Conservation (phyloP, 1,140 invertebrate species). For the Drosophila orena region DNA sequence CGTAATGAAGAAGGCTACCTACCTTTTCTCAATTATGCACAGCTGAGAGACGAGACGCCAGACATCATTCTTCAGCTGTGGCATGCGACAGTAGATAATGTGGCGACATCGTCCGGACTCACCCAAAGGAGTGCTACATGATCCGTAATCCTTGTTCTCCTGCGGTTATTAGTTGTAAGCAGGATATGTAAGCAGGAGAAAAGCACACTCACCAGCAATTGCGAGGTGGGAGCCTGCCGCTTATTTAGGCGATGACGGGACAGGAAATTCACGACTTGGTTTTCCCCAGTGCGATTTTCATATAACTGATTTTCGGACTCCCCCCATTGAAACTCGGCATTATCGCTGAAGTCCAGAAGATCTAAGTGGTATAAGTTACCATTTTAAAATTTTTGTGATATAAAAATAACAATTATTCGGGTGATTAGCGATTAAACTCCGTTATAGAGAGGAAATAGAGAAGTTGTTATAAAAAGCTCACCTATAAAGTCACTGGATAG, state of each 20-base stretch:
- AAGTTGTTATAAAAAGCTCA: constrained; percentile 5
- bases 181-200: no score
- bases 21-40: constrained; percentile 89
- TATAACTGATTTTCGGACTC: constrained; percentile 52
- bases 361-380: constrained; percentile 27
- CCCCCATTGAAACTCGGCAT: constrained; percentile 79
- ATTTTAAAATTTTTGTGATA: no score
- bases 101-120: constrained; percentile 88
- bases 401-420: no score
- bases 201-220: constrained; percentile 53
- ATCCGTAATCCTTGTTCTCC: constrained; percentile 86
- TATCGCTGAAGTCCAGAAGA: constrained; percentile 71
- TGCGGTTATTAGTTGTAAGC: constrained; percentile 16
- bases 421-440: not conserved
- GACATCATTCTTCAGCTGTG: constrained; percentile 86
- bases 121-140: constrained; percentile 87
- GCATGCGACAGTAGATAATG: constrained; percentile 87
- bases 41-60: constrained; percentile 87
- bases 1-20: not conserved
- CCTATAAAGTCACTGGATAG: constrained; percentile 48
- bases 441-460: no score
- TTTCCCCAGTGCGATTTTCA: constrained; percentile 29
- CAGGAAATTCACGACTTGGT: constrained; percentile 42
- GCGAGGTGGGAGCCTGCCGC: constrained; percentile 49
- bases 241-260: constrained; percentile 68